Conservation (phyloP, 2,888 invertebrate genomes). For the Bellardia bayeri region DNA sequence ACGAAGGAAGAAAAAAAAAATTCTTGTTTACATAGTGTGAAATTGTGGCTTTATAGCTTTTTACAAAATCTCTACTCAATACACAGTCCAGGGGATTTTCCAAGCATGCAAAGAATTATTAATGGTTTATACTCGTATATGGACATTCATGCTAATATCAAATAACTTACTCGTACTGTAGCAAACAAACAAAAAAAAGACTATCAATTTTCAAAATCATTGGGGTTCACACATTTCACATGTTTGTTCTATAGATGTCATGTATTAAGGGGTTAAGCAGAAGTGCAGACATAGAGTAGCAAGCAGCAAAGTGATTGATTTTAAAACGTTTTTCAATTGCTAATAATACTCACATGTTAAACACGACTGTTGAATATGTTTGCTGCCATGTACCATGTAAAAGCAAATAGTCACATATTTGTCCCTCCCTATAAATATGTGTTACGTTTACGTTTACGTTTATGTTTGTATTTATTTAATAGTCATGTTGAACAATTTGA, state of each 20-base stretch:
- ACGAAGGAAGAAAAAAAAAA: constrained; percentile 20
- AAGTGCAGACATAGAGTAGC: background rate
- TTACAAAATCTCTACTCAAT: constrained; percentile 51
- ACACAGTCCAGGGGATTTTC: constrained; percentile 47
- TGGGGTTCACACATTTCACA: constrained; percentile 57
- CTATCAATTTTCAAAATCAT: constrained; percentile 69
- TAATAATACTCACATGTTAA: constrained; percentile 51
- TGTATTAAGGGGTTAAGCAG: background rate
- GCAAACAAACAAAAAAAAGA: constrained; percentile 45
- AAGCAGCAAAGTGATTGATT: constrained; percentile 66
- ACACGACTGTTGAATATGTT: constrained; percentile 65
- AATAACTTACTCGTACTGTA: background rate
- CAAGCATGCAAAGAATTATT: constrained; percentile 69
- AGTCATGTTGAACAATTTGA: constrained; percentile 69
- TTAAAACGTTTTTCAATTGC: constrained; percentile 73
- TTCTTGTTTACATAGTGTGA: constrained; percentile 59
- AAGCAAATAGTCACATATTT: background rate
- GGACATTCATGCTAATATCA: constrained; percentile 67
- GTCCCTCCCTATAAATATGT: no score
- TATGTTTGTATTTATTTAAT: constrained; percentile 64
- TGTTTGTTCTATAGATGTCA: background rate
- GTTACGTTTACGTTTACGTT: constrained; percentile 27
- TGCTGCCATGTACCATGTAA: constrained; percentile 40
- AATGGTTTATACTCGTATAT: constrained; percentile 60
- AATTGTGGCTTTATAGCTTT: constrained; percentile 67